A percentile compares a stretch with the other conserved stretches of the same genome.
These are phyloP conservation scores for Miniopterus natalensis DNA, from an alignment of 2,113 vertebrate genomes.

Conservation along the genomic window DNA sequence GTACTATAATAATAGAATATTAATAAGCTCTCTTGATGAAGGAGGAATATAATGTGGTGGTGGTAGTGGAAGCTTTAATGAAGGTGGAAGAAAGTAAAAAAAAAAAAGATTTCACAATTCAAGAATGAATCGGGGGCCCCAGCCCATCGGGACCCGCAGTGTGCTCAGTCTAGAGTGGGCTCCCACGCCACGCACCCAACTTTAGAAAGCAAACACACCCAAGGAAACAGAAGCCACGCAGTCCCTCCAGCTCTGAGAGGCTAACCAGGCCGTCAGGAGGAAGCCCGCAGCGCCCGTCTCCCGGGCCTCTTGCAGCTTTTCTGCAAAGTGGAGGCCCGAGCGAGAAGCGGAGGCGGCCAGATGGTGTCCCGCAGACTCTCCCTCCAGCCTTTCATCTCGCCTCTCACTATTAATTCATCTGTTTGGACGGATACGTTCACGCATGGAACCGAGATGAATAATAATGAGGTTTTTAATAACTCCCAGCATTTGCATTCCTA, in stretches of 20 bases:
- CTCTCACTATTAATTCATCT: constrained; percentile 98
- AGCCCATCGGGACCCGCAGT: not conserved
- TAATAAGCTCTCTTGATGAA: not conserved
- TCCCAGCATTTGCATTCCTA: constrained; percentile 95
- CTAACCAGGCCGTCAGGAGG: not conserved
- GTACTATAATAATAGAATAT: not conserved
- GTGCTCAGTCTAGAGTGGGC: no score
- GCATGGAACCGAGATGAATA: constrained; percentile 95
- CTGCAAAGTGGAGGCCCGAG: constrained; percentile 85
- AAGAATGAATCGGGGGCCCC: not conserved
- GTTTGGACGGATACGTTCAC: constrained; percentile 93
- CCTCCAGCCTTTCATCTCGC: constrained; percentile 95
- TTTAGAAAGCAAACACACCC: not conserved
- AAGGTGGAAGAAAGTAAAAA: not conserved
- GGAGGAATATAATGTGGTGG: not conserved
- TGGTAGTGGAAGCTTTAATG: not conserved
- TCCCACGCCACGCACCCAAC: not conserved
- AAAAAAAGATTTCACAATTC: no score
- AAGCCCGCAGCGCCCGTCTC: constrained; percentile 48
- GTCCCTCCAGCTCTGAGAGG: not conserved
- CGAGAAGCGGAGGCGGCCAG: constrained; percentile 91
- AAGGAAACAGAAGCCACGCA: fast-evolving
- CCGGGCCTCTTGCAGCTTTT: constrained; percentile 72
- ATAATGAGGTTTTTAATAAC: constrained; percentile 99
- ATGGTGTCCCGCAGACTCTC: constrained; percentile 92